Conservation (phyloP, 2,797 vertebrate species). For the Danio jaintianensis region DNA sequence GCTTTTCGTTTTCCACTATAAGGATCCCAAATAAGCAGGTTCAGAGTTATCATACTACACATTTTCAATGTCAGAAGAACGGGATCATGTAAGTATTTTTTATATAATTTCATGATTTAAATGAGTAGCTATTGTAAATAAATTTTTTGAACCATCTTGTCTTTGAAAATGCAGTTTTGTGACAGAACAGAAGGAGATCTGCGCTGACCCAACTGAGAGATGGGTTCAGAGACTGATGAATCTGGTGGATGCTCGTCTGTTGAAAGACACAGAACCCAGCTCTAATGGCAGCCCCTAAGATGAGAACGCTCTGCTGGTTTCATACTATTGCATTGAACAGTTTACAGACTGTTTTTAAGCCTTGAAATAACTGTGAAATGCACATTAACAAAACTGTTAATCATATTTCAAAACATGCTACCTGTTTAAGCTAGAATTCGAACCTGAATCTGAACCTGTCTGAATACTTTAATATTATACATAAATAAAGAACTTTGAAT, state of each 20-base stretch:
- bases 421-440: not conserved
- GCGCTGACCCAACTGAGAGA: not conserved
- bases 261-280: not conserved
- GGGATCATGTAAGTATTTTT: conserved; percentile 22
- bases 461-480: too few relatives aligned
- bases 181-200: conserved; percentile 17
- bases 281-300: not conserved
- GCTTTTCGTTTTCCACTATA: conserved; percentile 24
- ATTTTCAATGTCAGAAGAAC: not conserved
- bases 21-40: conserved; percentile 14
- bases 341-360: not conserved
- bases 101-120: not conserved
- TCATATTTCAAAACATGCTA: not conserved
- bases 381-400: not conserved
- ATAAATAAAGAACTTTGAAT: not conserved
- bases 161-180: conserved; percentile 10
- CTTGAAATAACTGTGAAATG: not conserved
- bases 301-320: not conserved
- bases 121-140: not conserved
- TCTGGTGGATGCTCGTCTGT: not conserved
- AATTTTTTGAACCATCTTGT: not conserved
- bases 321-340: too few relatives aligned
- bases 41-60: conserved; percentile 11
- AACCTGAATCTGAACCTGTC: not conserved
- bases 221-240: conserved; percentile 15